phyloP scores from a whole-genome alignment of 2,888 invertebrate genomes.

The Pterostichus madidus region DNA sequence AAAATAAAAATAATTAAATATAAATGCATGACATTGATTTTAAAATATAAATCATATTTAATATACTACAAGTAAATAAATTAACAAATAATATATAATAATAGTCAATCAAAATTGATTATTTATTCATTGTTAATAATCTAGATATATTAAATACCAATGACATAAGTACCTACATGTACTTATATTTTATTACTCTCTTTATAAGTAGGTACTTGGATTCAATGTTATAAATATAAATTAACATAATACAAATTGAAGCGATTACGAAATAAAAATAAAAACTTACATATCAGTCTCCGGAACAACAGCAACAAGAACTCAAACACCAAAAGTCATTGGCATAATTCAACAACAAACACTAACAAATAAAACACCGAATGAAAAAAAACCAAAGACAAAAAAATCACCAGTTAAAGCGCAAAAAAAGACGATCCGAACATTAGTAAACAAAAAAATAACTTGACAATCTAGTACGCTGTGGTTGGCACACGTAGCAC shows the following conservation, averaged over 20 bases:
- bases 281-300: slow-evolving; percentile 58
- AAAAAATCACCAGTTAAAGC: slow-evolving; percentile 14
- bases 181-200: slow-evolving; percentile 4
- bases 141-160: slow-evolving; percentile 37
- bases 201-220: background rate
- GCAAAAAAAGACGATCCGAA: slow-evolving; percentile 10
- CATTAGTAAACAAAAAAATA: slow-evolving; percentile 41
- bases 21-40: too few species aligned
- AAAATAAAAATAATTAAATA: too few species aligned
- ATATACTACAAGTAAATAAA: too few species aligned
- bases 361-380: slow-evolving; percentile 52
- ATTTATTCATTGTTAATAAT: slow-evolving; percentile 39
- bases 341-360: slow-evolving; percentile 41
- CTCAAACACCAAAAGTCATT: slow-evolving; percentile 56
- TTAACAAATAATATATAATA: too few species aligned
- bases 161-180: background rate
- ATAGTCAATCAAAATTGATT: slow-evolving; percentile 36
- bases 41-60: too few species aligned
- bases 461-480: slow-evolving; percentile 14
- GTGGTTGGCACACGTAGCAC: slow-evolving; percentile 25
- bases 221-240: background rate
- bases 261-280: background rate
- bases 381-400: slow-evolving; percentile 36
- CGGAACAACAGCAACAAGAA: slow-evolving; percentile 8
- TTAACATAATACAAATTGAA: background rate